A percentile compares a stretch with the other conserved stretches of the same genome.
These are phyloP conservation scores for Pseudonaja textilis DNA, from an alignment of 2,113 vertebrate species.

Conservation along the genomic window DNA sequence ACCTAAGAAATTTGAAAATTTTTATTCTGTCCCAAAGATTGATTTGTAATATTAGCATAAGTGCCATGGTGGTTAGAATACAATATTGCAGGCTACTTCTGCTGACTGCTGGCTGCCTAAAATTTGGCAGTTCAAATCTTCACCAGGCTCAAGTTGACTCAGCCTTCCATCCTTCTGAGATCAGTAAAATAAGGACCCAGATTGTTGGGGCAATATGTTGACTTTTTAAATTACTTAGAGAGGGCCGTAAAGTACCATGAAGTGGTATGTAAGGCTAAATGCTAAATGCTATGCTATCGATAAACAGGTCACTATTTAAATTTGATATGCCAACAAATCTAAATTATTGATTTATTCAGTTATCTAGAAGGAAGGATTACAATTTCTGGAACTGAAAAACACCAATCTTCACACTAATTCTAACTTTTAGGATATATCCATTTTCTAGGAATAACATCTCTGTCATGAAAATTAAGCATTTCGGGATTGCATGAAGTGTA, in stretches of 20 bases:
- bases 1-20: background rate
- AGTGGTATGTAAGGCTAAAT: too few relatives aligned
- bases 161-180: too few relatives aligned
- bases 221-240: too few relatives aligned
- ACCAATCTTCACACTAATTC: background rate
- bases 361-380: background rate
- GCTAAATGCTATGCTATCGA: too few relatives aligned
- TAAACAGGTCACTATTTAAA: background rate
- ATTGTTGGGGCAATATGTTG: too few relatives aligned
- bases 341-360: constrained; percentile 13
- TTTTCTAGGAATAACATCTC: background rate
- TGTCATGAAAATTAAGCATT: constrained; percentile 1
- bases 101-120: too few relatives aligned
- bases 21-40: background rate
- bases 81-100: too few relatives aligned
- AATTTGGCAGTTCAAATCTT: too few relatives aligned
- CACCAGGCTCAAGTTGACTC: too few relatives aligned
- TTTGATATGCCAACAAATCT: background rate
- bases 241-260: too few relatives aligned
- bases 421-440: constrained; percentile 14
- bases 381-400: constrained; percentile 18
- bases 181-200: too few relatives aligned
- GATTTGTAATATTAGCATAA: background rate
- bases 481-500: background rate
- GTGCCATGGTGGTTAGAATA: too few relatives aligned